These are phyloP conservation scores for Caenorhabditis panamensis DNA, from an alignment of 2,888 invertebrate genomes.

Conservation along the genomic window DNA sequence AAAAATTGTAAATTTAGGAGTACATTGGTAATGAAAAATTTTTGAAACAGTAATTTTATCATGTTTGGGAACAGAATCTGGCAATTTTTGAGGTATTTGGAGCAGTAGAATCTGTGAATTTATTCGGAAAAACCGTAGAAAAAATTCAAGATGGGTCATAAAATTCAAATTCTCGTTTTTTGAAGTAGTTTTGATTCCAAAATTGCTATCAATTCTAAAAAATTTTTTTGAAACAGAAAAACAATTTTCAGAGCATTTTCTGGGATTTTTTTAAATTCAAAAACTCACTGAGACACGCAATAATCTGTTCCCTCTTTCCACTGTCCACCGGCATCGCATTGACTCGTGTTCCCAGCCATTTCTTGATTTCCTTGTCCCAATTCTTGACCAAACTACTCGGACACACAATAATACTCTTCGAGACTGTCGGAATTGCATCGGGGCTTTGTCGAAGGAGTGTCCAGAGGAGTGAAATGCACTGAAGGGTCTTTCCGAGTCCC, in stretches of 20 bases:
- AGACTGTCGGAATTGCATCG: constrained; percentile 91
- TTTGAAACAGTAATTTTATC: too few relatives aligned
- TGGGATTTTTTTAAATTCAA: constrained; percentile 82
- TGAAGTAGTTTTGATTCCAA: constrained; percentile 44
- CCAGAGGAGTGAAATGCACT: constrained; percentile 92
- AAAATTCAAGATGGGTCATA: too few relatives aligned
- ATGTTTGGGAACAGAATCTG: too few relatives aligned
- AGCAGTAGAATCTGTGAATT: too few relatives aligned
- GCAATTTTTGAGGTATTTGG: too few relatives aligned
- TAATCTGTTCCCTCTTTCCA: constrained; percentile 89
- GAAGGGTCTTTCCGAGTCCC: constrained; percentile 93
- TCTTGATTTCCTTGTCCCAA: constrained; percentile 98
- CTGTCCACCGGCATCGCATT: constrained; percentile 89
- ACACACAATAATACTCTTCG: constrained; percentile 94
- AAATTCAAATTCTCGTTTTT: too few relatives aligned
- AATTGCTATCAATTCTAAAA: constrained; percentile 83
- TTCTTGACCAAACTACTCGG: constrained; percentile 98
- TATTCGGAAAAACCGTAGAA: too few relatives aligned
- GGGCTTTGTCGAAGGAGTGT: constrained; percentile 88
- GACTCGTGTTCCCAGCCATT: constrained; percentile 92
- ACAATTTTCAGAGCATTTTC: background rate
- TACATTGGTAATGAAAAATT: too few relatives aligned
- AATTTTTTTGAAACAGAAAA: too few relatives aligned
- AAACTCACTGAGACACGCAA: constrained; percentile 83
- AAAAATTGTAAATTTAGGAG: too few relatives aligned